Base-by-base conservation (phyloP, 2,888 invertebrate genomes). In the Agriopis leucophaearia region DNA sequence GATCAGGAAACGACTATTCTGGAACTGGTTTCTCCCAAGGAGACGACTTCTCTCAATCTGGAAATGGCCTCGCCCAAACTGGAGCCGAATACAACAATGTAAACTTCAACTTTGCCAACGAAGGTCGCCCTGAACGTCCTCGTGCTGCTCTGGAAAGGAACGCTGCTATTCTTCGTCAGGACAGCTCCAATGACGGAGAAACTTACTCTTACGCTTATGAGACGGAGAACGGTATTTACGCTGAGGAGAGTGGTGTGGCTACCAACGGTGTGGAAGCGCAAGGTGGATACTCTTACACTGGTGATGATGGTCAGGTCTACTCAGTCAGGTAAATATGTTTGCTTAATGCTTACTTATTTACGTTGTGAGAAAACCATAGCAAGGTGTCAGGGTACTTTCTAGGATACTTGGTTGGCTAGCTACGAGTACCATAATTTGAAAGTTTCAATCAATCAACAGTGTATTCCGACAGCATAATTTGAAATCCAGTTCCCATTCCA, bases 261-360 rank as follows among this genome's bases (percentile, higher is more conserved):
- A 88, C 88, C 8, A 87, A 93, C 57, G 93, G 93, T 18, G 93
- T 92, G 0, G 87, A 87, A 63, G 90, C 92, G 74, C 89, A 91
- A 71, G 93, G 94, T 44, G 88, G 89, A 1, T 93, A 81, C 65
- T 87, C 91, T 8, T 94, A 92, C 74, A 89, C 88, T 74, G 93
- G 92, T 60, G 93, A 92, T 76, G 92, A 94, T 79, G 93, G 93
- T 47, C 81, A 88, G 66, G 85, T 91, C 50, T 93, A 93, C 78
- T 89, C 86, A 62, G 77, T 93, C 55, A 91, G 88, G 92, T 92
- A n/a, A n/a, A 64, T 59, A 4, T 27, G 27, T 27, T 2, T 27
- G 27, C 27, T 27, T n/a, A n/a, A n/a, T 27, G 27, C 27, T 27
- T 27, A 2, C 27, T 27, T 27, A 27, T 5, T 2, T 27, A 27